phyloP scores from a whole-genome alignment of 2,797 vertebrate genomes.

The Argentina silus region DNA sequence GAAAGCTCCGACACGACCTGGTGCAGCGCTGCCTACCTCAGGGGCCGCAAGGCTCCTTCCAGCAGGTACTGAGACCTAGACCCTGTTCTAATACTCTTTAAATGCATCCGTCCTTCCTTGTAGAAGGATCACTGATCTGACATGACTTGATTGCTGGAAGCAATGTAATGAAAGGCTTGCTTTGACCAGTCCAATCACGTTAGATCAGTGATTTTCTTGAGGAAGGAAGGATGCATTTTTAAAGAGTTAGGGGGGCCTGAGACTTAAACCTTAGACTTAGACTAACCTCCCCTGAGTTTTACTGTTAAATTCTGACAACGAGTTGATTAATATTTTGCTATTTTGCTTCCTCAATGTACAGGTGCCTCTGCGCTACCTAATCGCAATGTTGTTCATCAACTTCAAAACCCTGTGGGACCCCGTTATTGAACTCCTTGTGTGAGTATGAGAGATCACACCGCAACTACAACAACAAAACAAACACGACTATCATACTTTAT shows the following conservation, averaged over 20 bases:
- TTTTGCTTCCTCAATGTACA: slow-evolving; percentile 55
- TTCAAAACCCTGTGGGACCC: slow-evolving; percentile 94
- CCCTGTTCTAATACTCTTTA: no score
- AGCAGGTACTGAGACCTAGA: slow-evolving; percentile 78
- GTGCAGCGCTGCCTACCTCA: slow-evolving; percentile 76
- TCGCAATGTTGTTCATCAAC: slow-evolving; percentile 95
- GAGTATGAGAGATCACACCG: slow-evolving; percentile 61
- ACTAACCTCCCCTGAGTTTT: not conserved
- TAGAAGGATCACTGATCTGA: no score
- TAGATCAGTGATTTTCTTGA: no score
- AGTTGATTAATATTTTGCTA: not conserved
- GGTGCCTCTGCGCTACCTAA: slow-evolving; percentile 93
- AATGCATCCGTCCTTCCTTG: no score
- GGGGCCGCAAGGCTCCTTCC: slow-evolving; percentile 71
- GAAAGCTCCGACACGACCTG: slow-evolving; percentile 91
- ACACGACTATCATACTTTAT: not conserved
- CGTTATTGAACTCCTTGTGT: slow-evolving; percentile 91
- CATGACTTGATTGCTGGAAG: no score
- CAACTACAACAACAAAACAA: not conserved
- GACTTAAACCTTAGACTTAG: not conserved
- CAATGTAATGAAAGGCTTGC: no score
- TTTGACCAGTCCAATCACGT: no score
- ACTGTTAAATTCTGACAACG: not conserved
- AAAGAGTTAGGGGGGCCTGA: no score
- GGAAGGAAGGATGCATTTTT: no score